Evolutionary conservation across 92 coral and sea anemone species (phyloP).

Genomic region (Phenganax marumi): DNA sequence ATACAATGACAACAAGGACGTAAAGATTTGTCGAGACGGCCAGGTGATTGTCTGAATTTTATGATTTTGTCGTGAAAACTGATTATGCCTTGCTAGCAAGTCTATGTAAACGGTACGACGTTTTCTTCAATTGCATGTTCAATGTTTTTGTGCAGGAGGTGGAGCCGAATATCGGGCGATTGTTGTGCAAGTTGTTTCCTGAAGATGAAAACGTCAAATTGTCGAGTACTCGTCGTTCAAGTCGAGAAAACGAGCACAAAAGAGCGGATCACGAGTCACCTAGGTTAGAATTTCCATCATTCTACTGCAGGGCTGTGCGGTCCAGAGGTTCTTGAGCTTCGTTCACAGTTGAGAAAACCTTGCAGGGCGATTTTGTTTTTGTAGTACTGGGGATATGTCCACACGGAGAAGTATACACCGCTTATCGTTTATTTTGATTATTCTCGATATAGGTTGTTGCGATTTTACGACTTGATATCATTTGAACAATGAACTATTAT

Average conservation of each 20-base stretch:
- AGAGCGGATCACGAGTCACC: constrained; percentile 44
- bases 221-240: constrained; percentile 29
- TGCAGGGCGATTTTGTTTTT: constrained; percentile 16
- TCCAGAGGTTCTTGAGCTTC: constrained; percentile 28
- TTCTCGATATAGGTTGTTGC: constrained; percentile 46
- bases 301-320: background rate
- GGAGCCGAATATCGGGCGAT: constrained; percentile 88
- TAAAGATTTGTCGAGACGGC: constrained; percentile 97
- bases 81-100: background rate
- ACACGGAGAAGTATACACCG: constrained; percentile 33
- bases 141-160: constrained; percentile 68
- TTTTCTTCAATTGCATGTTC: background rate
- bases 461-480: constrained; percentile 43
- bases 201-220: constrained; percentile 71
- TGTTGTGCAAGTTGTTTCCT: constrained; percentile 83
- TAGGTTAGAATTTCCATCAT: constrained; percentile 48
- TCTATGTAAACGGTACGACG: too few species aligned
- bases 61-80: background rate
- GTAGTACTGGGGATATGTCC: background rate
- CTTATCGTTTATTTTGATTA: constrained; percentile 43
- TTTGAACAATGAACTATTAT: constrained; percentile 36
- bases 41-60: constrained; percentile 61
- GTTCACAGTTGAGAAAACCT: background rate
- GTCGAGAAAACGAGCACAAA: constrained; percentile 34
- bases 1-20: constrained; percentile 98